Evolutionary conservation across 1,140 invertebrate species (phyloP).

Genomic region (Papilio machaon): DNA sequence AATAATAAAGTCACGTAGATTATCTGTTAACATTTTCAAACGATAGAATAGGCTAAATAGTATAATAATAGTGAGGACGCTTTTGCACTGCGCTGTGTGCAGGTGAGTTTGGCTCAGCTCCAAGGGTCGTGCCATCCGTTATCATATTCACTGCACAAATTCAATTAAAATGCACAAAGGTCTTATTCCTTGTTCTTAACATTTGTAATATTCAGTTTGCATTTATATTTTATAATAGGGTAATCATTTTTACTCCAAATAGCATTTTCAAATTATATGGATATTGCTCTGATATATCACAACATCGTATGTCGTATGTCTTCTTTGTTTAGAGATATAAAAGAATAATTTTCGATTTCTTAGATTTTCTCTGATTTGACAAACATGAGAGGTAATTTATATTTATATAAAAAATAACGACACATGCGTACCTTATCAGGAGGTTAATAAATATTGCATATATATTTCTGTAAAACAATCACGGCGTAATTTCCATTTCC

Average conservation of each 20-base stretch:
- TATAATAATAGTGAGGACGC: neutral
- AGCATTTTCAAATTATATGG: neutral
- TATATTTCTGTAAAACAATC: too few species aligned
- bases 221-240: neutral
- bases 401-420: too few species aligned
- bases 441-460: too few species aligned
- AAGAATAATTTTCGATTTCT: too few species aligned
- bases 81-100: neutral
- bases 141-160: constrained; percentile 34
- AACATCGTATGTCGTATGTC: too few species aligned
- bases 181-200: constrained; percentile 23
- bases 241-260: neutral
- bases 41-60: neutral
- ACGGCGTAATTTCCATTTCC: too few species aligned
- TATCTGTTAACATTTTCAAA: neutral
- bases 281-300: too few species aligned
- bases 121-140: constrained; percentile 14
- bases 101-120: constrained; percentile 24
- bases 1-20: neutral
- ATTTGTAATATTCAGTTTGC: constrained; percentile 1
- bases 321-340: too few species aligned
- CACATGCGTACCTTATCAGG: too few species aligned
- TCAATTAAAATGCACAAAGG: constrained; percentile 36
- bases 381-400: too few species aligned
- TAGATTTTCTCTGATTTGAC: too few species aligned